Percentiles rank a stretch among this genome's conserved stretches.
These are phyloP conservation scores for Tupiocoris notatus DNA, from an alignment of 2,888 invertebrate species.

Conservation along the genomic window DNA sequence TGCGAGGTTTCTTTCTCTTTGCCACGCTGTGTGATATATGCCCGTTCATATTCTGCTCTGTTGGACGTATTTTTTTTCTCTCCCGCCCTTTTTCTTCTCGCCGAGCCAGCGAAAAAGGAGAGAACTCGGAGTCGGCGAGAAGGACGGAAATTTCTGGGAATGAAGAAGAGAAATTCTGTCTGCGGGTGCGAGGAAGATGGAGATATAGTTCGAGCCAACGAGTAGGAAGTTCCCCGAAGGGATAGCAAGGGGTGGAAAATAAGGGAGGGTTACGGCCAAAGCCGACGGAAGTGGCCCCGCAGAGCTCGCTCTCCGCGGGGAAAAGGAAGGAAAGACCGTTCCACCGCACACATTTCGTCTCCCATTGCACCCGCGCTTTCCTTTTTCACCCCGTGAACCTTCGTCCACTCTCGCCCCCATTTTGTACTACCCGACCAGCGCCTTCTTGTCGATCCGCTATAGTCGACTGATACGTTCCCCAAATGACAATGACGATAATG, in stretches of 20 bases:
- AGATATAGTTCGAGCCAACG: not conserved
- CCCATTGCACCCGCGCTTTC: not conserved
- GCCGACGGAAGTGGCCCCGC: slow-evolving; percentile 26
- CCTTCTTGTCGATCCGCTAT: not conserved
- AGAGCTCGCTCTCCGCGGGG: slow-evolving; percentile 14
- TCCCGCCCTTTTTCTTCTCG: slow-evolving; percentile 6
- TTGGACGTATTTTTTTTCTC: slow-evolving; percentile 17
- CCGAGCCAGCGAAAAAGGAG: slow-evolving; percentile 30
- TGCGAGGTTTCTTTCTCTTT: not conserved
- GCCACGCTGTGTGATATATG: slow-evolving; percentile 31
- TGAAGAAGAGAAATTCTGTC: not conserved
- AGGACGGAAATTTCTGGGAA: slow-evolving; percentile 17
- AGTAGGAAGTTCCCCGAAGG: slow-evolving; percentile 7
- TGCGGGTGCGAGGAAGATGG: not conserved
- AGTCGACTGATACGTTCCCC: not conserved
- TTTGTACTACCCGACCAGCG: not conserved
- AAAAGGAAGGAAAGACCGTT: slow-evolving; percentile 21
- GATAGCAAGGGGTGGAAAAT: slow-evolving; percentile 1
- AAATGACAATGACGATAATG: no score
- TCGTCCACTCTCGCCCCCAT: not conserved
- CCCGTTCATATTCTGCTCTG: slow-evolving; percentile 36
- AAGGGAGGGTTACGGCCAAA: slow-evolving; percentile 22
- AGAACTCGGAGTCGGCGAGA: slow-evolving; percentile 16
- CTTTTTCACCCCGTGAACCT: not conserved
- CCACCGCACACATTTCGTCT: not conserved